phyloP scores from a whole-genome alignment of 2,888 invertebrate genomes.

The Frankliniella fusca region DNA sequence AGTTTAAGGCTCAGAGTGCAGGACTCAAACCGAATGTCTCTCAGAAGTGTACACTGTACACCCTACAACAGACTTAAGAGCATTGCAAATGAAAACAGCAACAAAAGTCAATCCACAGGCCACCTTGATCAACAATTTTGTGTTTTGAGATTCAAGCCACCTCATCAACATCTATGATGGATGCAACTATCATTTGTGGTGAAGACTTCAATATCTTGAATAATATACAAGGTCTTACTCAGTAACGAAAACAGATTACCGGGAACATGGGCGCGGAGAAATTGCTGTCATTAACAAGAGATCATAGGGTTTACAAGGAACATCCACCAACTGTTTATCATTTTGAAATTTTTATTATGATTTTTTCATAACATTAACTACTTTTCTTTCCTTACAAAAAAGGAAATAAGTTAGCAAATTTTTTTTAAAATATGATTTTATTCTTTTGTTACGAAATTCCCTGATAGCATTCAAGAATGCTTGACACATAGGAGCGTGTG shows the following conservation, averaged over 20 bases:
- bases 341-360: constrained; percentile 10
- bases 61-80: not conserved
- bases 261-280: too few relatives aligned
- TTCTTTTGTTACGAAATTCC: constrained; percentile 24
- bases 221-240: too few relatives aligned
- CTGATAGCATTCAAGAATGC: constrained; percentile 24
- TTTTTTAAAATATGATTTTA: constrained; percentile 27
- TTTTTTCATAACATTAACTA: constrained; percentile 25
- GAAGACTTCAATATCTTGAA: too few relatives aligned
- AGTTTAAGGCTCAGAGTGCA: not conserved
- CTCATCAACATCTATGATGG: too few relatives aligned
- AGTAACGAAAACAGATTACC: too few relatives aligned
- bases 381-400: constrained; percentile 24
- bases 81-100: not conserved
- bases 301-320: not conserved
- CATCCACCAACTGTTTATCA: not conserved
- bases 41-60: not conserved
- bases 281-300: not conserved
- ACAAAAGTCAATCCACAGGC: not conserved
- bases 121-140: not conserved
- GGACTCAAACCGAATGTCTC: not conserved
- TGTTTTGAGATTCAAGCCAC: too few relatives aligned
- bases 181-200: too few relatives aligned
- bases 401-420: constrained; percentile 24
- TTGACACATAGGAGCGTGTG: constrained; percentile 11